These are phyloP conservation scores for Agrochola macilenta DNA, from an alignment of 2,888 invertebrate species.

Conservation along the genomic window DNA sequence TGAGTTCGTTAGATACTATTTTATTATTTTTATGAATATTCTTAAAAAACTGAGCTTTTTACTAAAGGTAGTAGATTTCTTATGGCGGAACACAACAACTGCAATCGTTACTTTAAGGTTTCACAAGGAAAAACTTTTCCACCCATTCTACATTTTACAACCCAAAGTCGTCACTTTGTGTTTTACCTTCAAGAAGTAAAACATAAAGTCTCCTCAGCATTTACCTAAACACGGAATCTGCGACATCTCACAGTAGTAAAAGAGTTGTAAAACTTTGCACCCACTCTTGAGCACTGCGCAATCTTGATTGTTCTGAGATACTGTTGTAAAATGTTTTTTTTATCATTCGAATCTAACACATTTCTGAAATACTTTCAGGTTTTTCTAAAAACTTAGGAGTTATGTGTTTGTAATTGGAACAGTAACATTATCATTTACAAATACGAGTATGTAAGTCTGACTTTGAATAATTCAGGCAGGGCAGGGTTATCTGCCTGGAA, in stretches of 20 bases:
- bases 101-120: background rate
- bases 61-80: background rate
- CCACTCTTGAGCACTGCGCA: conserved; percentile 21
- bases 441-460: background rate
- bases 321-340: conserved; percentile 7
- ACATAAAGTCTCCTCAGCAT: conserved; percentile 13
- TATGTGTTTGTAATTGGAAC: background rate
- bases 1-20: no score
- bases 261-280: conserved; percentile 54
- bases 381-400: background rate
- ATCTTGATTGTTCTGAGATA: conserved; percentile 40
- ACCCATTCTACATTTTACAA: conserved; percentile 21
- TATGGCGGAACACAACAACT: background rate
- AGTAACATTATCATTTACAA: background rate
- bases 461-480: background rate
- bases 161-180: conserved; percentile 14
- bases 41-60: background rate
- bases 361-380: background rate
- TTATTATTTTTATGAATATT: no score
- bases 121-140: background rate
- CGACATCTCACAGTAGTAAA: conserved; percentile 45
- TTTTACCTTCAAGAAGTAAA: conserved; percentile 13
- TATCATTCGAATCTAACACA: conserved; percentile 5
- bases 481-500: background rate
- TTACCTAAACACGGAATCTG: conserved; percentile 37